phyloP scores from a whole-genome alignment of 2,113 vertebrate species.

The Zingel zingel region DNA sequence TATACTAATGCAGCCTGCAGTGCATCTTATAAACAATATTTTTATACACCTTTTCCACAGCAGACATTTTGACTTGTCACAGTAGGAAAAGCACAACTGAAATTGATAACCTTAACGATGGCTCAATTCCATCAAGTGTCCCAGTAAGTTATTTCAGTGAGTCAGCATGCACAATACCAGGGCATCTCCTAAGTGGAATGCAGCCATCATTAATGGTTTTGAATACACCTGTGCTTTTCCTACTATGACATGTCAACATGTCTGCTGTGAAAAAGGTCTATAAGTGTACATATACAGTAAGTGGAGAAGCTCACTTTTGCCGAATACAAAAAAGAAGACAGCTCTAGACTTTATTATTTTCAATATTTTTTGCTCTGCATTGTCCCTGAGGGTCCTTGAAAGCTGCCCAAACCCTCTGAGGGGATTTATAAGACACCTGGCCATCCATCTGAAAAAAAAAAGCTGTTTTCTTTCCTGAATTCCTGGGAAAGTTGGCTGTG shows the following conservation, averaged over 20 bases:
- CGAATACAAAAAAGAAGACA: neutral
- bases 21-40: neutral
- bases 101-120: no score
- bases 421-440: constrained; percentile 36
- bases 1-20: neutral
- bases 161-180: no score
- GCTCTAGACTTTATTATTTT: constrained; percentile 13
- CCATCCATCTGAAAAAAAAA: constrained; percentile 36
- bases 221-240: no score
- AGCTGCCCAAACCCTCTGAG: constrained; percentile 19
- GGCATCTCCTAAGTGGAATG: no score
- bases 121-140: no score
- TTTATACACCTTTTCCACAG: neutral
- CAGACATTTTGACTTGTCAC: no score
- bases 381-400: constrained; percentile 37
- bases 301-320: constrained; percentile 2
- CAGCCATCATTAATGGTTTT: no score
- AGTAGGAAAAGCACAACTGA: no score
- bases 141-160: no score
- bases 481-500: constrained; percentile 25
- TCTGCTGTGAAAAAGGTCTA: no score
- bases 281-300: neutral
- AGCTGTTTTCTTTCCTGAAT: constrained; percentile 18
- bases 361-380: neutral
- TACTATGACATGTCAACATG: no score